These are phyloP conservation scores for Dasypogon diadema DNA, from an alignment of 2,888 invertebrate species.

Conservation along the genomic window DNA sequence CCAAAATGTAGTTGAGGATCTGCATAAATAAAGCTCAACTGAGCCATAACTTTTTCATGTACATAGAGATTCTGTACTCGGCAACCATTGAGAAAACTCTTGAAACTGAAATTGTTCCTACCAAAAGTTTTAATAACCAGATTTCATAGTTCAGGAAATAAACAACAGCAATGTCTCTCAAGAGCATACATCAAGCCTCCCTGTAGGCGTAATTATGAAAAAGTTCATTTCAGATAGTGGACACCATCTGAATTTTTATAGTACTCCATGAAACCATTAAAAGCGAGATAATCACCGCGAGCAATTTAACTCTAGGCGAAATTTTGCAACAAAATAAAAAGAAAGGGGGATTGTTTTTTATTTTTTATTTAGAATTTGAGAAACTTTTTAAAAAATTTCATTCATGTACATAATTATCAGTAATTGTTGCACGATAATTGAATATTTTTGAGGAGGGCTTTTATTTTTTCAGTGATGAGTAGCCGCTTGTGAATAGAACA, in stretches of 20 bases:
- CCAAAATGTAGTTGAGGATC: no score
- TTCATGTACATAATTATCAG: no score
- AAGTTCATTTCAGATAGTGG: slow-evolving; percentile 21
- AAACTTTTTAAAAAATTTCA: no score
- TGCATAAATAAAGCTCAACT: slow-evolving; percentile 13
- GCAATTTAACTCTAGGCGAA: no score
- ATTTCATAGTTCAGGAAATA: slow-evolving; percentile 25
- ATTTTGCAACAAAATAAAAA: no score
- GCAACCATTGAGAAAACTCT: slow-evolving; percentile 27
- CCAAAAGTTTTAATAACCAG: slow-evolving; percentile 29
- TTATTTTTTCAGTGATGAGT: no score
- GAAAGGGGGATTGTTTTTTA: no score
- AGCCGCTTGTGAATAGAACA: no score
- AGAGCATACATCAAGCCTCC: slow-evolving; percentile 10
- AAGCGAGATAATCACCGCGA: slow-evolving; percentile 19
- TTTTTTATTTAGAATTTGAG: no score
- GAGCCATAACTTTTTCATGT: slow-evolving; percentile 28
- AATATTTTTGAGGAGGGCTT: no score
- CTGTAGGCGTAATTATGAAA: slow-evolving; percentile 9
- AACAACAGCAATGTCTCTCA: background rate
- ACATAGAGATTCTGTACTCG: slow-evolving; percentile 4
- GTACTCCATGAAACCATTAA: slow-evolving; percentile 15
- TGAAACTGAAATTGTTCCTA: slow-evolving; percentile 33
- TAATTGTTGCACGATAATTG: no score
- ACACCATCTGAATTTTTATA: slow-evolving; percentile 22